phyloP scores from a whole-genome alignment of 1,140 invertebrate species.

The Pygmarrhopalites habei region DNA sequence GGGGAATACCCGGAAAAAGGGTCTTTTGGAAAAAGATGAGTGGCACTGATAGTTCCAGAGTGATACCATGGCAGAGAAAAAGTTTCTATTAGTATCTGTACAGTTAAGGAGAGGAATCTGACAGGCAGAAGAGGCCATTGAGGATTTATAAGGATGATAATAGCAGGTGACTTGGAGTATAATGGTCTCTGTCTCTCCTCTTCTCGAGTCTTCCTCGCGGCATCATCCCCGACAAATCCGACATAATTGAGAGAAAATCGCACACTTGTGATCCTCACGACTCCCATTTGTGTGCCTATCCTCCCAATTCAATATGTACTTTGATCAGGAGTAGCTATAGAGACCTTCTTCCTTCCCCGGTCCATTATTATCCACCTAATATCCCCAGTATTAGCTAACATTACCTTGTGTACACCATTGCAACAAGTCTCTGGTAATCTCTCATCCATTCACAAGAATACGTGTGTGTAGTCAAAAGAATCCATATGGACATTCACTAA shows the following conservation, averaged over 20 bases:
- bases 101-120: too few relatives aligned
- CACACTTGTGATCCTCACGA: neutral
- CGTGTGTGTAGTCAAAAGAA: too few relatives aligned
- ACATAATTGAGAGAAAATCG: slow-evolving; percentile 2
- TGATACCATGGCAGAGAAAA: too few relatives aligned
- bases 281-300: neutral
- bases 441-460: neutral
- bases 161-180: slow-evolving; percentile 5
- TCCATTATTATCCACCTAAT: neutral
- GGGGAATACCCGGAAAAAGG: too few relatives aligned
- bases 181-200: too few relatives aligned
- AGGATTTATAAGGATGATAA: slow-evolving; percentile 1
- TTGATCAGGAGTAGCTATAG: neutral
- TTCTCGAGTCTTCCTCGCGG: neutral
- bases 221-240: neutral
- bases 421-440: neutral
- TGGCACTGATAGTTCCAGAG: too few relatives aligned
- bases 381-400: neutral
- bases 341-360: neutral
- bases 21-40: too few relatives aligned
- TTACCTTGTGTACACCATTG: neutral
- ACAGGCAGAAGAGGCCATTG: neutral
- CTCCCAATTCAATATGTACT: neutral
- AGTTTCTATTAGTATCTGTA: too few relatives aligned
- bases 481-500: too few relatives aligned